Evolutionary conservation across 2,113 vertebrate species (phyloP), one percentile per base, ranked within the genome.

Genomic region (Amphilophus citrinellus): DNA sequence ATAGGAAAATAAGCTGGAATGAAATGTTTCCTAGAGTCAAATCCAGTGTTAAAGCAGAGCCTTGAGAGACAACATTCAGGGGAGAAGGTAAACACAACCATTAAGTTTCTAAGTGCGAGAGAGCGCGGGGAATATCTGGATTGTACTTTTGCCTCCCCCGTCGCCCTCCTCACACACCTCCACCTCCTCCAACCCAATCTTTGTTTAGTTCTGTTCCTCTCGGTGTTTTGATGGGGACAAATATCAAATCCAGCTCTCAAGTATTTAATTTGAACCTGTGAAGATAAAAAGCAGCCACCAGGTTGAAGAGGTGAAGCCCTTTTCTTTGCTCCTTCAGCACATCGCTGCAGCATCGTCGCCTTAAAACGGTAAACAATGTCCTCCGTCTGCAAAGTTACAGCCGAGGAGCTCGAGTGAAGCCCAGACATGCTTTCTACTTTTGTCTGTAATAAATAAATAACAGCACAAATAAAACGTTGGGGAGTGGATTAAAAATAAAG

Each of bases 1-100:
- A 92, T 92, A 94, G 96, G 96, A 94, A 94, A 96, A 96, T 95
- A 95, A 96, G 96, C 96, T 96, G 92, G 97, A 95, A 97, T 96
- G 95, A 96, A 95, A 94, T 95, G 83, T 96, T 97, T 97, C 96
- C 96, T 95, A 94, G 96, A 97, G 96, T 96, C 96, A 97, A 97
- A 97, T 96, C 96, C 96, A 87, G 87, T 94, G 97, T 97, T 97
- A 96, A 94, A 96, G 96, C 96, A 96, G 95, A 83, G 90, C 96
- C 91, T 92, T 91, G 91, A 92, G 92, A 90, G 87, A 85, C 92
- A 91, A 93, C 90, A 91, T 91, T 94, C 86, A 87, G 89, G 90
- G 84, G 92, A 91, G 87, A 94, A 94, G 93, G 92, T 95, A 94
- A 95, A 94, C 89, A 94, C 88, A 92, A 79, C 94, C 88, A 94